A percentile compares a stretch with the other conserved stretches of the same genome.
Conservation (phyloP, 2,888 invertebrate species). For the Seira sanloemensis region DNA sequence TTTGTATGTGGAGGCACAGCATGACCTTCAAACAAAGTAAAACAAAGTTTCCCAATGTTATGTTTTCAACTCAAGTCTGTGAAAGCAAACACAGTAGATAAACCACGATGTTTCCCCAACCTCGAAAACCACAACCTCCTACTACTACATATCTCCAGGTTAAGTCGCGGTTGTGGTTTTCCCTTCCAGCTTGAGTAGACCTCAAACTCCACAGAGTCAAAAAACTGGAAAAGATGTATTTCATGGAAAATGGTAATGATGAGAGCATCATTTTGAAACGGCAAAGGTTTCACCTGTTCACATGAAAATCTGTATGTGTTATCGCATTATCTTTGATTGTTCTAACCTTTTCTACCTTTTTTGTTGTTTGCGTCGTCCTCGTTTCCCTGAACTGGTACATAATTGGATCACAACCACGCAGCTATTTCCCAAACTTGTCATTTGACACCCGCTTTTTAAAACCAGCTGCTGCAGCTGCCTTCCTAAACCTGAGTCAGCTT, state of each 20-base stretch:
- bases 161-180: slow-evolving; percentile 46
- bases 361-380: not conserved
- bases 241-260: not conserved
- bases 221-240: not conserved
- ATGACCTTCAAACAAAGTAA: too few species aligned
- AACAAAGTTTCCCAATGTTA: too few species aligned
- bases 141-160: slow-evolving; percentile 44
- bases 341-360: not conserved
- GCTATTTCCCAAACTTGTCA: slow-evolving; percentile 67
- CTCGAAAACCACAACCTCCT: slow-evolving; percentile 47
- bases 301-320: not conserved
- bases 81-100: not conserved
- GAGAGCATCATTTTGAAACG: not conserved
- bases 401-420: slow-evolving; percentile 36
- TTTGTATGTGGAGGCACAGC: too few species aligned
- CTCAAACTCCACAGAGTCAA: not conserved
- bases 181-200: not conserved
- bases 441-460: slow-evolving; percentile 70
- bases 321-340: not conserved
- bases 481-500: slow-evolving; percentile 64
- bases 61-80: too few species aligned
- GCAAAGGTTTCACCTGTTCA: not conserved
- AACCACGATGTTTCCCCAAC: slow-evolving; percentile 4
- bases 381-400: slow-evolving; percentile 26
- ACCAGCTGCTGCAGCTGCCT: slow-evolving; percentile 69